Evolutionary conservation across 2,888 invertebrate species (phyloP), one percentile per base, ranked within the genome.

Genomic region (Dilophus febrilis): DNA sequence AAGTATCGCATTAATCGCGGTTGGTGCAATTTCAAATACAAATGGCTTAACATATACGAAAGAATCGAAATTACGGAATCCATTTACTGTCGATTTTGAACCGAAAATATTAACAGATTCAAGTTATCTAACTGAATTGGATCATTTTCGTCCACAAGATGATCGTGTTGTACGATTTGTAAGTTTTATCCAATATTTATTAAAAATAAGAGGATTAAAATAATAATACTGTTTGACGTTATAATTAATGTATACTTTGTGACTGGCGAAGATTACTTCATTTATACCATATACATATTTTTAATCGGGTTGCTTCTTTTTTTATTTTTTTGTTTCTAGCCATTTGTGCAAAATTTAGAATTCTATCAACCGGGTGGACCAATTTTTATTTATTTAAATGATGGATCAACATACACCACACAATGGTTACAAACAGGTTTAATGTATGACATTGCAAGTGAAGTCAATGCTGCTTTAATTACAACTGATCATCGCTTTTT

Each of bases 401-500:
- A 35, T 35, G 34, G 11, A 2, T 10, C 13, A 22, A n/a, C 26
- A n/a, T 22, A n/a, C 13, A 26, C 26, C 3, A 35, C 35, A 3
- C 8, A 22, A 22, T 35, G 35, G 35, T 13, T 35, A 13, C n/a
- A 22, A 13, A n/a, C 12, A 4, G 35, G 35, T n/a, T 26, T 35
- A 14, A 26, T 35, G 22, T 14, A 35, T 37, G 42, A 42, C 17
- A 29, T 42, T 16, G 37, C 37, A 7, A 22, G 22, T 26, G 40
- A 40, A 29, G n/a, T 17, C 2, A 37, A 37, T 32, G 42, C 33
- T 27, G 19, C 19, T 7, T 14, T 42, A 17, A 14, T 40, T n/a
- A 37, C 37, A 12, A 7, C 40, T 13, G 42, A 40, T 13, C 40
- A 40, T 34, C 18, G 42, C 13, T 42, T 34, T 19, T 42, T 30